These are phyloP conservation scores for Trichonephila inaurata DNA, from an alignment of 1,140 invertebrate species.

Conservation along the genomic window DNA sequence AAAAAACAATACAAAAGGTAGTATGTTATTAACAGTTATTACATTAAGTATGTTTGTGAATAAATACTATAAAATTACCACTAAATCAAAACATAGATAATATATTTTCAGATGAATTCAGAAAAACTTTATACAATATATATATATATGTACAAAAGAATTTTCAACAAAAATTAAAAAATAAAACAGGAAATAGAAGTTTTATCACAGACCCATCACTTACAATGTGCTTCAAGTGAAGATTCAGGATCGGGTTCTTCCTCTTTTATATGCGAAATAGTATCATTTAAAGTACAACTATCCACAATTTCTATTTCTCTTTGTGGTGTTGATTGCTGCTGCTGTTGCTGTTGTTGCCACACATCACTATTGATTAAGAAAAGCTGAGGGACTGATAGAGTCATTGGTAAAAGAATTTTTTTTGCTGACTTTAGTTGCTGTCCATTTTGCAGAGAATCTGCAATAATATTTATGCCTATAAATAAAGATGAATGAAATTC, in stretches of 20 bases:
- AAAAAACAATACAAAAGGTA: no score
- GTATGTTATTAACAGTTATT: no score
- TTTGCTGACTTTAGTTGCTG: constrained; percentile 40
- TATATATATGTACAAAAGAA: neutral
- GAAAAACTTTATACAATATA: neutral
- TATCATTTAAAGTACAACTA: constrained; percentile 27
- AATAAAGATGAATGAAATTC: neutral
- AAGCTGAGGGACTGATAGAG: constrained; percentile 51
- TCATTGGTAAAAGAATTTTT: constrained; percentile 60
- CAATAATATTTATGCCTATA: constrained; percentile 49
- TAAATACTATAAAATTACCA: no score
- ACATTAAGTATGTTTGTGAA: no score
- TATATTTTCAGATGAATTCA: neutral
- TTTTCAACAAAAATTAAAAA: neutral
- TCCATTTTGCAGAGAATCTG: constrained; percentile 12
- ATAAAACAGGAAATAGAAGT: no score
- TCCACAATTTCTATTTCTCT: constrained; percentile 63
- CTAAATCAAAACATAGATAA: neutral
- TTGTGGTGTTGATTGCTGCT: neutral
- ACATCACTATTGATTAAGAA: constrained; percentile 70
- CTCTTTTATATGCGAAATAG: constrained; percentile 34
- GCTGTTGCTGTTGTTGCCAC: constrained; percentile 30
- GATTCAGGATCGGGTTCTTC: constrained; percentile 40
- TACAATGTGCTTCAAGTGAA: neutral
- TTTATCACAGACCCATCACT: neutral